Evolutionary conservation across 2,888 invertebrate species (phyloP).

Genomic region (Xanthorhoe designata): DNA sequence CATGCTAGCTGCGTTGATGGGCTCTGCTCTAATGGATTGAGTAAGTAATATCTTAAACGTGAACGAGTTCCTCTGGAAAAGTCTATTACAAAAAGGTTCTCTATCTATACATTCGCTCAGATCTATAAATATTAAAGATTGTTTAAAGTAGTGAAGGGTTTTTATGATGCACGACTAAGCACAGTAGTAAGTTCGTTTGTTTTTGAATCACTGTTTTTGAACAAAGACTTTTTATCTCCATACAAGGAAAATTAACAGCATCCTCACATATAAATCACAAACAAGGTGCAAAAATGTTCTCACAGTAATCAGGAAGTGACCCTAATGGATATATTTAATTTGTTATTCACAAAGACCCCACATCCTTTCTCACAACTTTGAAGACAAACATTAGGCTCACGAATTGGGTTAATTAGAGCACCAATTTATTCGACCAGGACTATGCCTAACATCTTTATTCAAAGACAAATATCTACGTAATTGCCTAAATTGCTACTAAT

Average conservation of each 20-base stretch:
- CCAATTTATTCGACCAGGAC: slow-evolving; percentile 39
- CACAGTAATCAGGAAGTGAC: slow-evolving; percentile 15
- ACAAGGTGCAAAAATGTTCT: slow-evolving; percentile 20
- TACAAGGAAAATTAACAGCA: slow-evolving; percentile 1
- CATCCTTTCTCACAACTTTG: slow-evolving; percentile 41
- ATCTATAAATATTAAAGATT: too few relatives aligned
- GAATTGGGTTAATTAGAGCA: slow-evolving; percentile 42
- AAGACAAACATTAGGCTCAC: slow-evolving; percentile 33
- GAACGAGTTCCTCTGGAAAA: too few relatives aligned
- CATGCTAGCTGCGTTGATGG: slow-evolving; percentile 78
- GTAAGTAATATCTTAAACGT: slow-evolving; percentile 51
- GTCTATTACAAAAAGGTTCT: too few relatives aligned
- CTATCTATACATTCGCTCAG: too few relatives aligned
- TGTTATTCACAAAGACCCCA: slow-evolving; percentile 20
- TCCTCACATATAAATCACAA: slow-evolving; percentile 3
- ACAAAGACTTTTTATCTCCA: slow-evolving; percentile 2
- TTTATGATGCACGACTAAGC: too few relatives aligned
- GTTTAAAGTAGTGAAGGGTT: too few relatives aligned
- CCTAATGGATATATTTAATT: slow-evolving; percentile 23
- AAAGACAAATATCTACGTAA: not conserved
- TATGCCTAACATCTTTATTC: slow-evolving; percentile 3
- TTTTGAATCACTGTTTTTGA: not conserved
- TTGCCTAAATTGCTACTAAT: not conserved
- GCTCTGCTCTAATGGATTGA: slow-evolving; percentile 63
- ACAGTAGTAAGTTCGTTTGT: not conserved